phyloP scores from a whole-genome alignment of 2,888 invertebrate genomes.

The Criorhina ranunculi region DNA sequence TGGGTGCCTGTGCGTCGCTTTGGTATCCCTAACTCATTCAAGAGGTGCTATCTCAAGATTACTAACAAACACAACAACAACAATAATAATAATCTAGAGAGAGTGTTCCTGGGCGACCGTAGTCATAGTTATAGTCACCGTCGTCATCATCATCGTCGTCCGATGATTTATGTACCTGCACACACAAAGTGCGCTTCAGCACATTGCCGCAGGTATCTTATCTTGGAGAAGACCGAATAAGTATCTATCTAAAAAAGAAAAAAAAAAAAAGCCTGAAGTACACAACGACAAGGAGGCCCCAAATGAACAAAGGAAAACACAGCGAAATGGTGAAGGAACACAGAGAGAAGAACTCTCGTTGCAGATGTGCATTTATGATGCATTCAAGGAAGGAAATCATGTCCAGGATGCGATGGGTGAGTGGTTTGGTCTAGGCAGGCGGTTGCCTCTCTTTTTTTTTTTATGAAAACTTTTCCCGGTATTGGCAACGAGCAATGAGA shows the following conservation, averaged over 20 bases:
- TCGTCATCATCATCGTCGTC: constrained; percentile 46
- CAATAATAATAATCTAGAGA: constrained; percentile 64
- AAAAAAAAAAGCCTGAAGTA: too few relatives aligned
- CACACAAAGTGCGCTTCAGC: constrained; percentile 71
- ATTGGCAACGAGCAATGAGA: constrained; percentile 56
- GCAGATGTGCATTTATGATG: constrained; percentile 76
- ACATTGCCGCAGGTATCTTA: constrained; percentile 75
- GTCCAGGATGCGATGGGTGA: constrained; percentile 51
- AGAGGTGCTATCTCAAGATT: constrained; percentile 70
- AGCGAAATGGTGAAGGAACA: not conserved
- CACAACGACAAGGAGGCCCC: constrained; percentile 34
- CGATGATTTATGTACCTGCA: constrained; percentile 76
- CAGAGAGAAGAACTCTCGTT: constrained; percentile 19
- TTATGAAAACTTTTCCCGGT: constrained; percentile 44
- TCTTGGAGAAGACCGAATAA: constrained; percentile 51
- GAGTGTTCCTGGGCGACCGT: constrained; percentile 42
- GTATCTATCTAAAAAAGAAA: constrained; percentile 60
- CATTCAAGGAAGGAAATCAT: constrained; percentile 54
- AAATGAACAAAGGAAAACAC: constrained; percentile 69
- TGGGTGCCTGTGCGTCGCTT: not conserved
- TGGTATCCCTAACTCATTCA: constrained; percentile 38
- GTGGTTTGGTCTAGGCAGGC: constrained; percentile 20
- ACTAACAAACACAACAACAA: constrained; percentile 60
- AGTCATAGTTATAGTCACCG: constrained; percentile 11
- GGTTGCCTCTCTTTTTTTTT: constrained; percentile 13